Base-by-base conservation (phyloP, 1,140 invertebrate species). In the Lepidurus arcticus region DNA sequence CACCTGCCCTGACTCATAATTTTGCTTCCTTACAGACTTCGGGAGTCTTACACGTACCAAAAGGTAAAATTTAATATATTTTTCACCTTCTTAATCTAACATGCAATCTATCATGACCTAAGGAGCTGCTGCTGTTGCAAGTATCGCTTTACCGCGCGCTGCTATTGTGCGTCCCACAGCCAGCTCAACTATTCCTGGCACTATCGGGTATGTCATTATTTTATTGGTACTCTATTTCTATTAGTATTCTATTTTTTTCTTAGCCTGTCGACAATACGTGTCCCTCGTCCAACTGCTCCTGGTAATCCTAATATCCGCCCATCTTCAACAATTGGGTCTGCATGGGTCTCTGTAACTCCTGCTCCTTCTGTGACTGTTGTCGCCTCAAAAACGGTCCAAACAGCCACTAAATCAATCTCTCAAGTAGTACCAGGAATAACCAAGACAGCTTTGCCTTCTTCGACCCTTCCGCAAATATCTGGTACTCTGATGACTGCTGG, bases 101-200 rank as follows among this genome's bases (percentile, higher is more conserved):
- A 6, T 42, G 34, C n/a, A 21, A 42, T 78, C 11, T 34, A 34
- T 73, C 16, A 65, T 73, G 73, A 77, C 3, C 11, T 34, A 4
- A 78, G 78, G 78, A n/a, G 73, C 78, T 26, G 78, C 78, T 34
- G 78, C 78, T 11, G 78, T 78, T 13, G 78, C 78, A 5, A 78
- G 78, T 75, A 73, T 78, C 9, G 42, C 78, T 2, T 42, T 78
- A 11, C 78, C 78, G 0, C 73, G 78, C 6, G 34, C 73, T 34
- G 78, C 42, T 21, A 44, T 78, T 2, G 73, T 74, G 2, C 75
- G 47, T 1, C 43, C 73, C 2, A 43, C 78, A n/a, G 42, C 73
- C 1, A 34, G 44, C 34, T 47, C 42, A 47, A 78, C 76, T 13
- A 45, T 45, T 65, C n/a, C 76, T 53, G 44, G 65, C 65, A 21